Evolutionary conservation across 2,113 vertebrate species (phyloP).

Genomic region (Accipiter cooperii): DNA sequence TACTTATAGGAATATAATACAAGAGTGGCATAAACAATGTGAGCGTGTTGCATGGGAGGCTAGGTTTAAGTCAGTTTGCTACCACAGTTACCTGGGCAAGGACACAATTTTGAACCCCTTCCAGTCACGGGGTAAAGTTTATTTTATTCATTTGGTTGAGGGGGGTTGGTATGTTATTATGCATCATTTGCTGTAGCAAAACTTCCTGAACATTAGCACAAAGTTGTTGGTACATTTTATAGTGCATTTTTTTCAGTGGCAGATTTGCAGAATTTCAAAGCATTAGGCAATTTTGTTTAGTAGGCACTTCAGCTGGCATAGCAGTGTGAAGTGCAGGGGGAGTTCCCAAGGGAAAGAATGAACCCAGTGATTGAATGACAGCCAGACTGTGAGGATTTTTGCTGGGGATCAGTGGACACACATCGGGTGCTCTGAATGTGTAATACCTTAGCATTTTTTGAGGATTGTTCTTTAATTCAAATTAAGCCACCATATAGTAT

Average conservation of each 20-base stretch:
- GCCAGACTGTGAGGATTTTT: constrained; percentile 4
- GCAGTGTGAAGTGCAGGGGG: constrained; percentile 6
- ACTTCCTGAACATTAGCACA: neutral
- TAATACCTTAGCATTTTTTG: neutral
- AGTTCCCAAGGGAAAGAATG: constrained; percentile 45
- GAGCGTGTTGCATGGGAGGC: neutral
- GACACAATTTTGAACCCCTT: neutral
- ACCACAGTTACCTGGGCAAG: neutral
- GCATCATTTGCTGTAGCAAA: neutral
- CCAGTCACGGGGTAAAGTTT: rapidly evolving
- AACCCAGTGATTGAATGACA: constrained; percentile 21
- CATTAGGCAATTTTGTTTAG: neutral
- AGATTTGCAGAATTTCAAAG: neutral
- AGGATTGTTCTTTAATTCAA: neutral
- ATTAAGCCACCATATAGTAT: neutral
- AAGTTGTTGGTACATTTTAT: neutral
- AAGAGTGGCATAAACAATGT: neutral
- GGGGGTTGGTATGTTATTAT: neutral
- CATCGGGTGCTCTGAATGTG: constrained; percentile 8
- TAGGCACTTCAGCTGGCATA: neutral
- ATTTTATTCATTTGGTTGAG: neutral
- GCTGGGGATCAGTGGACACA: neutral
- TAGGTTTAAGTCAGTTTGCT: neutral
- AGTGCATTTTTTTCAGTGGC: neutral
- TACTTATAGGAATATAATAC: neutral